Evolutionary conservation across 2,797 vertebrate genomes (phyloP), one percentile per base, ranked within the genome.

Genomic region (Coracias cyanogaster): DNA sequence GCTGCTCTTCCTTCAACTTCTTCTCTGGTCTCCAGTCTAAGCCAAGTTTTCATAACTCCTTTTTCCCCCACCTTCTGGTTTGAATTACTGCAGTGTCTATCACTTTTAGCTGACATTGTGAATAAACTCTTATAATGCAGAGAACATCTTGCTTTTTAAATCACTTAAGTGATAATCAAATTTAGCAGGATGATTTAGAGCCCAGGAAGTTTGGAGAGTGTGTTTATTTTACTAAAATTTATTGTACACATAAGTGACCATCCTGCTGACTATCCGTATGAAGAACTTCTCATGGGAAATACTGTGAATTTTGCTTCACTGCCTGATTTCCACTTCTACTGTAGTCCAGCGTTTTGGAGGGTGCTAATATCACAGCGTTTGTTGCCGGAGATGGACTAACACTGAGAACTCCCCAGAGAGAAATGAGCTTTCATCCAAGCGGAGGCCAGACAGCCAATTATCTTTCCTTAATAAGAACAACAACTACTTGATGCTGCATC

Each of bases 1-100:
- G 96, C 95, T 95, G 74, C 86, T 94, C 95, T 96, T 97, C 94
- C 94, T 96, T 95, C 93, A 95, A 57, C 81, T 94, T 94, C 88
- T 96, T 89, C 91, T 87, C 88, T 93, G 88, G 78, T 96, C 96
- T 93, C 73, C 74, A 73, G 45, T 29, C 64, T 7, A 94, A 96
- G 96, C 96, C 96, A 97, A 96, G 86, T 90, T 96, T 96, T 96
- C 88, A 90, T 95, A 89, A 96, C 86, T 96, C 77, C 57, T 89
- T 84, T 54, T 18, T 3, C 14, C 80, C 72, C 46, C 76, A 25
- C 70, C 37, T 88, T 95, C 96, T 96, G 95, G 90, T 95, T 96
- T 97, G 93, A 95, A 97, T 97, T 96, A 97, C 71, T 74, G 83
- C 78, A 86, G 74, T 89, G 94, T 94, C 96, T 96, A 86, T 96